Conservation (phyloP, 2,888 invertebrate genomes). For the Lasioglossum zephyrum region DNA sequence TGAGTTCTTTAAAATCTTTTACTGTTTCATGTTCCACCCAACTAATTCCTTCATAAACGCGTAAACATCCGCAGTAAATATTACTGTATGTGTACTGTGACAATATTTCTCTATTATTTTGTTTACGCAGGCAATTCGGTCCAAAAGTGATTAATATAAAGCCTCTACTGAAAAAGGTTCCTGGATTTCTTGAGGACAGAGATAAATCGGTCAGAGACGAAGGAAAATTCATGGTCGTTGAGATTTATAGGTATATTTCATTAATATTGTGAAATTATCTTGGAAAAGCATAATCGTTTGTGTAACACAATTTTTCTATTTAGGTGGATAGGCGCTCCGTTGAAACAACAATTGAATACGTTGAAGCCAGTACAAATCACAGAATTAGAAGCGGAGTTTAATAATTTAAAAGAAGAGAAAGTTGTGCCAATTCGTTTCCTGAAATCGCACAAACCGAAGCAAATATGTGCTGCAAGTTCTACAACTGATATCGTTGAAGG, state of each 20-base stretch:
- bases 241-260: constrained; percentile 91
- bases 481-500: constrained; percentile 85
- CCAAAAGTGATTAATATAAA: constrained; percentile 95
- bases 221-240: constrained; percentile 95
- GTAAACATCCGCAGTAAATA: too few species aligned
- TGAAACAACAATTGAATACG: constrained; percentile 93
- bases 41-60: too few species aligned
- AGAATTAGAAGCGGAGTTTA: constrained; percentile 95
- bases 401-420: constrained; percentile 88
- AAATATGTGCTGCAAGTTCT: constrained; percentile 86
- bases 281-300: constrained; percentile 2
- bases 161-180: constrained; percentile 94
- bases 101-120: background rate
- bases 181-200: constrained; percentile 93
- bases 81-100: background rate
- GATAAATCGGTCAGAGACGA: constrained; percentile 97
- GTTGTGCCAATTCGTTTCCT: constrained; percentile 91
- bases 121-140: constrained; percentile 91
- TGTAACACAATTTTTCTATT: background rate
- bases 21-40: too few species aligned
- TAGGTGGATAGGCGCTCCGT: constrained; percentile 93
- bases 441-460: constrained; percentile 92
- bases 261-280: background rate
- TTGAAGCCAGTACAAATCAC: constrained; percentile 96
- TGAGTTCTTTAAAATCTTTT: too few species aligned